Conservation (phyloP, 2,797 vertebrate species). For the Oreonectes daqikongensis region DNA sequence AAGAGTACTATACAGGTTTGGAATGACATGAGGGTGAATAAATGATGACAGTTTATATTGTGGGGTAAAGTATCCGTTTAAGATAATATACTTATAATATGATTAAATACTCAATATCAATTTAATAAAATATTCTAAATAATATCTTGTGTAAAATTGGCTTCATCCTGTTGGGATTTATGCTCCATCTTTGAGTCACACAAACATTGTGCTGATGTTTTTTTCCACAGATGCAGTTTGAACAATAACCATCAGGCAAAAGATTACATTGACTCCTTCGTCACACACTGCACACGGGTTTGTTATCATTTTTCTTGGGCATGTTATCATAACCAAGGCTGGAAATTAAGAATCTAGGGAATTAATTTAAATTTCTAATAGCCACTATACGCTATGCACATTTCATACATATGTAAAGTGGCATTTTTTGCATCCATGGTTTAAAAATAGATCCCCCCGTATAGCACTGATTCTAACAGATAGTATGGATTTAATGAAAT, state of each 20-base stretch:
- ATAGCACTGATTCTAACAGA: background rate
- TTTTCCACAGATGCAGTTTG: slow-evolving; percentile 85
- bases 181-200: background rate
- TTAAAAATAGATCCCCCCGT: too few species aligned
- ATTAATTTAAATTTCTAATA: too few species aligned
- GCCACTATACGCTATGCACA: too few species aligned
- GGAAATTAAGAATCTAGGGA: too few species aligned
- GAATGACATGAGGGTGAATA: too few species aligned
- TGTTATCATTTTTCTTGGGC: slow-evolving; percentile 50
- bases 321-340: background rate
- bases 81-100: background rate
- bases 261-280: slow-evolving; percentile 98
- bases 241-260: slow-evolving; percentile 99
- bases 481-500: background rate
- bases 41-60: too few species aligned
- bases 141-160: too few species aligned
- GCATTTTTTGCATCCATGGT: too few species aligned
- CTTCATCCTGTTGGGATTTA: background rate
- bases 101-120: too few species aligned
- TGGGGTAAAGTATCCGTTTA: too few species aligned
- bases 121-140: too few species aligned
- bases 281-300: slow-evolving; percentile 96
- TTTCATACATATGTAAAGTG: background rate
- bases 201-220: slow-evolving; percentile 5
- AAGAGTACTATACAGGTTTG: too few species aligned